Evolutionary conservation across 2,113 vertebrate genomes (phyloP).

Genomic region (Corvus hawaiiensis): DNA sequence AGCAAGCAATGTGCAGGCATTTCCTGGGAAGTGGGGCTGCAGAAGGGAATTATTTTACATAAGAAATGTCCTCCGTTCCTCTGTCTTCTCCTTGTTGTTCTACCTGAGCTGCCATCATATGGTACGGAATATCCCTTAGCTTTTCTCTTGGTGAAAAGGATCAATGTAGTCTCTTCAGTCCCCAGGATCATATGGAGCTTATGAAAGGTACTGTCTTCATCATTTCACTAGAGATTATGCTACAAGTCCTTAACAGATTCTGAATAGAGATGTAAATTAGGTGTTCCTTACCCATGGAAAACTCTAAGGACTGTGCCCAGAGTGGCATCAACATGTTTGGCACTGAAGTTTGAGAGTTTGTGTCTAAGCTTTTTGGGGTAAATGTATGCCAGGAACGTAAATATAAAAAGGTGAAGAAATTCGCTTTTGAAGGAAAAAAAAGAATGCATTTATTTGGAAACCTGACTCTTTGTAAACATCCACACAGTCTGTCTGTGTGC

Average conservation of each 20-base stretch:
- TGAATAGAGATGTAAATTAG: background rate
- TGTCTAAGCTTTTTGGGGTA: background rate
- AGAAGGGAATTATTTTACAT: background rate
- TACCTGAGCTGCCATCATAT: background rate
- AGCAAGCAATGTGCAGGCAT: background rate
- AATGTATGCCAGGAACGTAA: background rate
- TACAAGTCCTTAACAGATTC: background rate
- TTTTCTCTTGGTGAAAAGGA: background rate
- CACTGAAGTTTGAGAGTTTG: background rate
- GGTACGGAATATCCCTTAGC: background rate
- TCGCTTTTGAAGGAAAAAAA: background rate
- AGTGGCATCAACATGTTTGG: background rate
- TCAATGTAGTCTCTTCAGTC: accelerated
- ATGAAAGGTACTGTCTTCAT: background rate
- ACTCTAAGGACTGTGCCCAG: background rate
- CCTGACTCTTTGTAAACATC: background rate
- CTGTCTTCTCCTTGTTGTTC: background rate
- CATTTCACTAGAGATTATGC: background rate
- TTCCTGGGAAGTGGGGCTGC: background rate
- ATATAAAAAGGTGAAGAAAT: background rate
- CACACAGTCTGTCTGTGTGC: background rate
- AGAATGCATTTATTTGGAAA: background rate
- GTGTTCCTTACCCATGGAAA: background rate
- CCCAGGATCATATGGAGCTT: background rate
- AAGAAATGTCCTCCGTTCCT: background rate